Percentiles rank a stretch among this genome's conserved stretches.
Conservation (phyloP, 1,140 invertebrate species). For the Mercenaria mercenaria region DNA sequence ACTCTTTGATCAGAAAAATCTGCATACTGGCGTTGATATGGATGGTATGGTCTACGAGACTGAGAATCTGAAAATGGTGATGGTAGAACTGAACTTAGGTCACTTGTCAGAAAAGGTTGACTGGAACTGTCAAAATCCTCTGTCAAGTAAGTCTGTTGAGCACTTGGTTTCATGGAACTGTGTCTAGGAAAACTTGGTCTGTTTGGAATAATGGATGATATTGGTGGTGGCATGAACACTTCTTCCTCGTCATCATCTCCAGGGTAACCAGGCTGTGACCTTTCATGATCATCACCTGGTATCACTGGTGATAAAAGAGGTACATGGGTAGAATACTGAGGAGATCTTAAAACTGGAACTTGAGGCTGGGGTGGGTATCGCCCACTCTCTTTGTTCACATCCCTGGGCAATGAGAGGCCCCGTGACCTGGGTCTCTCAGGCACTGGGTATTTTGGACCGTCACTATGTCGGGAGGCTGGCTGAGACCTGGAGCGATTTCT, state of each 20-base stretch:
- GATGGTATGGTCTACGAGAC: constrained; percentile 44
- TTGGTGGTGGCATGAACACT: constrained; percentile 68
- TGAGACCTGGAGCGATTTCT: constrained; percentile 63
- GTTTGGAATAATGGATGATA: constrained; percentile 44
- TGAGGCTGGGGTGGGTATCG: constrained; percentile 48
- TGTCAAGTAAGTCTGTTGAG: constrained; percentile 74
- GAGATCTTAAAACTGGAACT: neutral
- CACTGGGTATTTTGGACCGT: constrained; percentile 58
- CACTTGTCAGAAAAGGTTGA: constrained; percentile 72
- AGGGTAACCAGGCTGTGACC: constrained; percentile 19
- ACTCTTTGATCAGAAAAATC: constrained; percentile 45
- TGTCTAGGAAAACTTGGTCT: constrained; percentile 73
- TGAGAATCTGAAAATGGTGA: constrained; percentile 72
- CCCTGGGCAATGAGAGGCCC: constrained; percentile 45
- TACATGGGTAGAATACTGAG: constrained; percentile 20
- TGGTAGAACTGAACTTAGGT: constrained; percentile 83
- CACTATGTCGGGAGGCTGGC: constrained; percentile 32
- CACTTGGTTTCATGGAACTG: constrained; percentile 77
- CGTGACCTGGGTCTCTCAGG: constrained; percentile 48
- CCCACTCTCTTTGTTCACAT: neutral
- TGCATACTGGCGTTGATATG: constrained; percentile 58
- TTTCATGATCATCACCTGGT: neutral
- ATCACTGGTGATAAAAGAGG: constrained; percentile 46
- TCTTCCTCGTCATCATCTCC: constrained; percentile 72
- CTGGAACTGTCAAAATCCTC: constrained; percentile 59